Evolutionary conservation across 2,888 invertebrate genomes (phyloP).

Genomic region (Phoronis australis): DNA sequence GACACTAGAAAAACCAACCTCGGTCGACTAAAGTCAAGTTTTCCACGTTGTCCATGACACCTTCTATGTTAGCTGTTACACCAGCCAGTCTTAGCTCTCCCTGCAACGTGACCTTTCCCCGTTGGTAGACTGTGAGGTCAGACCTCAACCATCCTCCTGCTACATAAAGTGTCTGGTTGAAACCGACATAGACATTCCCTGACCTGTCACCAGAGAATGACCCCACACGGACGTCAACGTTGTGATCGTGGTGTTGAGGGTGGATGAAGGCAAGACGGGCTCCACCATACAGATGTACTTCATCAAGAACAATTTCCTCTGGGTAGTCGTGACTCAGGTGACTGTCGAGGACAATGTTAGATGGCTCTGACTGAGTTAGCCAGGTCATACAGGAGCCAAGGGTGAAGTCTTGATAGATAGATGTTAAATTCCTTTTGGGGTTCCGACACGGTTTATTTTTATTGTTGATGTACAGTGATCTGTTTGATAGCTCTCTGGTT

Average conservation of each 20-base stretch:
- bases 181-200: slow-evolving; percentile 26
- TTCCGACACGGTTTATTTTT: not conserved
- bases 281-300: slow-evolving; percentile 12
- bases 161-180: slow-evolving; percentile 27
- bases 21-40: slow-evolving; percentile 32
- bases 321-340: slow-evolving; percentile 13
- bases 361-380: slow-evolving; percentile 18
- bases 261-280: slow-evolving; percentile 12
- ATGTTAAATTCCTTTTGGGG: slow-evolving; percentile 16
- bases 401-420: slow-evolving; percentile 13
- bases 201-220: slow-evolving; percentile 24
- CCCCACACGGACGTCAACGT: slow-evolving; percentile 14
- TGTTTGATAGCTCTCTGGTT: not conserved
- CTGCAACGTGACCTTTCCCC: slow-evolving; percentile 24
- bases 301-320: slow-evolving; percentile 20
- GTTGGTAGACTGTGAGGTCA: slow-evolving; percentile 24
- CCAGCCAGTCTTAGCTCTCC: slow-evolving; percentile 30
- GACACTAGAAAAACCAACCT: too few relatives aligned
- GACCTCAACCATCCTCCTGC: slow-evolving; percentile 24
- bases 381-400: slow-evolving; percentile 20
- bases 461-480: not conserved
- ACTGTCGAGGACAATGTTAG: not conserved
- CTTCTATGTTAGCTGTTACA: slow-evolving; percentile 25
- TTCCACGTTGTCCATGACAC: slow-evolving; percentile 28
- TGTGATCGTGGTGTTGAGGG: slow-evolving; percentile 5